Conservation (phyloP, 2,797 vertebrate genomes). For the Hemibagrus guttatus region DNA sequence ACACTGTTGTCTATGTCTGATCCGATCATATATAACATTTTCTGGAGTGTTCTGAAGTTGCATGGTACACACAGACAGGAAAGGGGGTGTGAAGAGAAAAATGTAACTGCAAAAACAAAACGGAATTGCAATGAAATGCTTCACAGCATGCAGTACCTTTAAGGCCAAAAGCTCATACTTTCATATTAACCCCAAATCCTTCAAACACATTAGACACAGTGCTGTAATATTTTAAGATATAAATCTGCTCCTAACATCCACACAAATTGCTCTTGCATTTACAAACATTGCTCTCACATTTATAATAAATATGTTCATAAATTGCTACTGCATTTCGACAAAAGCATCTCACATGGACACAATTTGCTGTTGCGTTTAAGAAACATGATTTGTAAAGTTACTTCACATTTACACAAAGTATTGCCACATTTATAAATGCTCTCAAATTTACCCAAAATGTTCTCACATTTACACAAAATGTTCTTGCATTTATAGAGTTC, state of each 20-base stretch:
- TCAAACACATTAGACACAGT: not conserved
- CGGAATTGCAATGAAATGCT: not conserved
- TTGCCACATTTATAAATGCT: not conserved
- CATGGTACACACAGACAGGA: not conserved
- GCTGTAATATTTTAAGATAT: not conserved
- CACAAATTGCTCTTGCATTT: too few species aligned
- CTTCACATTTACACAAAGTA: not conserved
- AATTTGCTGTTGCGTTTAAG: not conserved
- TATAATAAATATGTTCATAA: not conserved
- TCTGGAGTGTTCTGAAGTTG: not conserved
- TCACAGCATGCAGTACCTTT: not conserved
- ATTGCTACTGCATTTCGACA: not conserved
- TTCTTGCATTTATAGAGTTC: not conserved
- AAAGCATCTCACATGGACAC: not conserved
- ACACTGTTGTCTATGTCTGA: slow-evolving; percentile 19
- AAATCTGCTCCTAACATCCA: not conserved
- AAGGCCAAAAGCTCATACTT: not conserved
- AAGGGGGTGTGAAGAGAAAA: slow-evolving; percentile 2
- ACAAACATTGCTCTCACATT: not conserved
- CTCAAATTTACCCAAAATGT: not conserved
- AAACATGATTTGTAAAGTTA: not conserved
- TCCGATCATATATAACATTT: not conserved
- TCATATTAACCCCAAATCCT: not conserved
- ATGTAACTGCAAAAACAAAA: not conserved
- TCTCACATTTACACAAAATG: not conserved